Evolutionary conservation across 2,797 vertebrate genomes (phyloP), one percentile per base, ranked within the genome.

Genomic region (Chelon labrosus): DNA sequence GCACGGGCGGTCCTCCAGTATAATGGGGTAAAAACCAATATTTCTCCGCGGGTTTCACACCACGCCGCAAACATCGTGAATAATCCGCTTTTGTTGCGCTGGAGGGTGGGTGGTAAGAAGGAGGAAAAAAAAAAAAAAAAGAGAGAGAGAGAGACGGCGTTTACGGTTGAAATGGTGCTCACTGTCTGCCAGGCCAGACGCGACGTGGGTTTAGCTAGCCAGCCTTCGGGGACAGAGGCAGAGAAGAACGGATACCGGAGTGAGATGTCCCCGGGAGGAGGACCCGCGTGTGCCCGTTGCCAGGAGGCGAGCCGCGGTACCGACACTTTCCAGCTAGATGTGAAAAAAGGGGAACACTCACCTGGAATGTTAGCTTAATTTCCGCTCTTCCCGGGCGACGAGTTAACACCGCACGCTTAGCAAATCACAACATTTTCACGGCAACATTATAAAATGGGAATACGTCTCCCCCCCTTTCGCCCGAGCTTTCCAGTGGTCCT

Each of bases 211-310:
- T 88, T 71, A 9, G 80, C 70, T 76, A 84, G 83, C 88, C 91
- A 91, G 91, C 89, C 91, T 90, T 92, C 87, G 84, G 92, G 89
- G 89, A 90, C 88, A 85, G 90, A 90, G 88, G 91, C 86, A 85
- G 85, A 86, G 92, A 85, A 91, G 92, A 88, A 91, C 92, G 93
- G 92, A 93, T 91, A 92, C 91, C 90, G 87, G 92, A 93, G 92
- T 88, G 91, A 92, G 92, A 91, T 89, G 92, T 93, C 91, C 93
- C 93, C 92, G 91, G 91, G 91, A 93, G 91, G 91, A 93, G 92
- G 90, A 93, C 91, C 92, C 92, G 92, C 92, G 91, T 94, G 93
- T 90, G 87, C 90, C 91, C 91, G 90, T 86, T 89, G 92, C 93
- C 93, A 93, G 93, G 92, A 94, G 92, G 90, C 88, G 91, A 92